Base-by-base conservation (phyloP, 2,113 vertebrate genomes). In the Coregonus clupeaformis region DNA sequence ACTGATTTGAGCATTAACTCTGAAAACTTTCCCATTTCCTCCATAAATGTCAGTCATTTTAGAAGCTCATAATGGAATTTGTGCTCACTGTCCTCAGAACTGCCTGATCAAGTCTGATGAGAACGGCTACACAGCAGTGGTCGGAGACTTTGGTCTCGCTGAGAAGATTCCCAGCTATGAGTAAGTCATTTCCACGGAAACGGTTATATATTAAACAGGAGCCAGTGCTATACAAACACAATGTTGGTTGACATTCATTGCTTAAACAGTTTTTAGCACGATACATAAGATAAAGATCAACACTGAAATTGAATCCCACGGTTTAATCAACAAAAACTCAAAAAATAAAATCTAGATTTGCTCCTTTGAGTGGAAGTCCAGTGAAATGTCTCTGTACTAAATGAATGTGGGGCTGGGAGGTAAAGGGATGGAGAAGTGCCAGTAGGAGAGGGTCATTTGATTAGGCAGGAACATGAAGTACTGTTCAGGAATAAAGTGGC, bases 101-200 rank as follows among this genome's bases (percentile, higher is more conserved):
- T 99, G 98, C 92, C 93, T 99, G 90, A 98, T 99, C 89, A 98
- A 96, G 89, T 94, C 90, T 11, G 97, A 98, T 72, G 97, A 98
- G 80, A 93, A 87, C 1, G 88, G 94, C 73, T 98, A 95, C 87
- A 94, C 96, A 1, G 98, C 94, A n/a, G 94, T 99, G 72, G 95
- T 99, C 24, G 98, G 96, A 87, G 97, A 99, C 91, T 99, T 99
- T 65, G 98, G 98, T 72, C 91, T 99, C 80, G 97, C 98, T 70
- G 98, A 99, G 86, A 99, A 98, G 90, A 99, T 99, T 85, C 98
- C 98, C 66, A 95, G 94, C 79, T 92, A 91, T 83, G 93, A 93
- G 97, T 98, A 91, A 57, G 92, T 20, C 7, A 12, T 0, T 69
- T 20, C 4, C 52, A 32, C 55, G 68, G 68, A 69, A 18, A 29